Percentiles rank a stretch among this genome's conserved stretches.
Conservation (phyloP, 2,113 vertebrate species). For the Cercopithecus mona region DNA sequence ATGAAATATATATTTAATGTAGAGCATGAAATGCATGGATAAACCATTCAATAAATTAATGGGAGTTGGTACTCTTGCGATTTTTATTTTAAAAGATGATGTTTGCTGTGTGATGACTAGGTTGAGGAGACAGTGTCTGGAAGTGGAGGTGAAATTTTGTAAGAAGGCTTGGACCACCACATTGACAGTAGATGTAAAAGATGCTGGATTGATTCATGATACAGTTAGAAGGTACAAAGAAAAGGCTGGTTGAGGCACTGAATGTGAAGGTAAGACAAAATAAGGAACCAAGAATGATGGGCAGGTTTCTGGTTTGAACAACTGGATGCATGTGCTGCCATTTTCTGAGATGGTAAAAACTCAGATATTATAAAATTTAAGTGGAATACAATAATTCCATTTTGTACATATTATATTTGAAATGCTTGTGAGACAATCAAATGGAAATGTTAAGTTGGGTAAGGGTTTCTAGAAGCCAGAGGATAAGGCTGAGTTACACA, state of each 20-base stretch:
- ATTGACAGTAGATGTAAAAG: not conserved
- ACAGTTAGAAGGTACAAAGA: not conserved
- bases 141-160: not conserved
- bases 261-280: not conserved
- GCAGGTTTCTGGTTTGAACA: not conserved
- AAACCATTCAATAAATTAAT: not conserved
- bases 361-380: not conserved
- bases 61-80: not conserved
- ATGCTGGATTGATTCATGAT: not conserved
- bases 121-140: not conserved
- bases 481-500: not conserved
- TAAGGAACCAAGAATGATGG: not conserved
- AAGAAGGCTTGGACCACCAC: not conserved
- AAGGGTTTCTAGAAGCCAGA: not conserved
- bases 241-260: not conserved
- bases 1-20: not conserved
- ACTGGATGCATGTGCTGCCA: not conserved
- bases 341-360: not conserved
- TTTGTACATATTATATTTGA: not conserved
- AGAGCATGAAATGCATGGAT: not conserved
- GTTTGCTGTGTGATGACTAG: not conserved
- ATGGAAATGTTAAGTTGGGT: not conserved
- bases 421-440: not conserved
- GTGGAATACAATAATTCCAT: not conserved
- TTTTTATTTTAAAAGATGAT: slow-evolving; percentile 24